phyloP scores from a whole-genome alignment of 2,113 vertebrate species.

The Ondatra zibethicus region DNA sequence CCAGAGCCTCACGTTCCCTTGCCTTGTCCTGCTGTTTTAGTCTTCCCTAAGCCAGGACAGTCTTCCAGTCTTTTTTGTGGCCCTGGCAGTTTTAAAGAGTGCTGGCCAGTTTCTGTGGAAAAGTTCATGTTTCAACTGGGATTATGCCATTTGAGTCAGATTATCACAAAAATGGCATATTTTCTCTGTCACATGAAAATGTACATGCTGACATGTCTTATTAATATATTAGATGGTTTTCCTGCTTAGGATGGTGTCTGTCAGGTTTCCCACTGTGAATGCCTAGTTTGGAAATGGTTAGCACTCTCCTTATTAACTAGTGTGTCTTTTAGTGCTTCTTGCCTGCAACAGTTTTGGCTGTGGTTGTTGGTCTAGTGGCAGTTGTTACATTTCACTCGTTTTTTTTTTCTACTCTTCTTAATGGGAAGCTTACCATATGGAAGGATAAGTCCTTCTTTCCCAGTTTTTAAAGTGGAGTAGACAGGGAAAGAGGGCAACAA shows the following conservation, averaged over 20 bases:
- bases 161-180: neutral
- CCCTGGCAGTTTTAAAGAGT: neutral
- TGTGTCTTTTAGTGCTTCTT: neutral
- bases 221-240: neutral
- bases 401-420: neutral
- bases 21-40: neutral
- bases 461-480: neutral
- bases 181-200: neutral
- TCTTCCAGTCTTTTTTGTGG: neutral
- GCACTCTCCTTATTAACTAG: neutral
- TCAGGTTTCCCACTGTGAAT: neutral
- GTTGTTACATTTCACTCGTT: neutral
- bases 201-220: neutral
- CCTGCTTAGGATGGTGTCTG: neutral
- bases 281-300: slow-evolving; percentile 13
- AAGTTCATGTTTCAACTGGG: neutral
- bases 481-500: neutral
- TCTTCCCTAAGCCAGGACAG: neutral
- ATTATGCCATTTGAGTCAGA: neutral
- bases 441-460: neutral
- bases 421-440: neutral
- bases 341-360: neutral
- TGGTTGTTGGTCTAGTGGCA: neutral
- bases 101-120: neutral
- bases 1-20: neutral